phyloP scores from a whole-genome alignment of 2,113 vertebrate genomes.

The Delphinapterus leucas region DNA sequence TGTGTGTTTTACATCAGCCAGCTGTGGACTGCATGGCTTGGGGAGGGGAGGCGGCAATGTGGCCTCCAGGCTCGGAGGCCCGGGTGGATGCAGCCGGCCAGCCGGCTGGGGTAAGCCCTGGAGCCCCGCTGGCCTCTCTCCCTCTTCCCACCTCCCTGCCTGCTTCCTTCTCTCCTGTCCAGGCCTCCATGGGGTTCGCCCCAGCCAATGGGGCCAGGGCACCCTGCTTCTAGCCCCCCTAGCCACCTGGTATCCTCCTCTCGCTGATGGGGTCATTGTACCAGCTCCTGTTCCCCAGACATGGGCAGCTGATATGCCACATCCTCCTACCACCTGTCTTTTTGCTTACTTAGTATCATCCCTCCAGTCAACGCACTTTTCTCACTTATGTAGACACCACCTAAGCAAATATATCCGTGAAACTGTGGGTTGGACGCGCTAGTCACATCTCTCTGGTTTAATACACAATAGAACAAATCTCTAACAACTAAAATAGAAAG shows the following conservation, averaged over 20 bases:
- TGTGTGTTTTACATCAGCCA: slow-evolving; percentile 95
- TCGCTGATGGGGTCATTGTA: background rate
- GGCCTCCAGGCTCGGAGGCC: slow-evolving; percentile 78
- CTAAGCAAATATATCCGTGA: background rate
- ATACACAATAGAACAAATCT: background rate
- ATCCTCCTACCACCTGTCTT: background rate
- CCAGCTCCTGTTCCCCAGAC: fast-evolving
- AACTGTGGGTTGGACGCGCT: background rate
- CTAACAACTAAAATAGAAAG: background rate
- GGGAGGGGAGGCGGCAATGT: slow-evolving; percentile 76
- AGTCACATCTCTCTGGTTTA: background rate
- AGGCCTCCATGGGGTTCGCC: fast-evolving
- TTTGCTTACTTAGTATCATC: background rate
- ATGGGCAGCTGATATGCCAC: fast-evolving
- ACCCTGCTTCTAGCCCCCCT: no score
- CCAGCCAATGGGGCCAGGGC: background rate
- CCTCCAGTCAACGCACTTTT: fast-evolving
- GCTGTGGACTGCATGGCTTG: slow-evolving; percentile 82
- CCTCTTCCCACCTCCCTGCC: background rate
- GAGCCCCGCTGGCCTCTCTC: background rate
- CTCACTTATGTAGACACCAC: background rate
- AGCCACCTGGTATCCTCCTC: no score
- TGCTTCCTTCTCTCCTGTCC: background rate
- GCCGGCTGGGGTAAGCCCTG: background rate
- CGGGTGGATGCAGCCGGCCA: background rate